A percentile compares a stretch with the other conserved stretches of the same genome.
phyloP scores from a whole-genome alignment of 2,888 invertebrate genomes.

The Protula sp. region DNA sequence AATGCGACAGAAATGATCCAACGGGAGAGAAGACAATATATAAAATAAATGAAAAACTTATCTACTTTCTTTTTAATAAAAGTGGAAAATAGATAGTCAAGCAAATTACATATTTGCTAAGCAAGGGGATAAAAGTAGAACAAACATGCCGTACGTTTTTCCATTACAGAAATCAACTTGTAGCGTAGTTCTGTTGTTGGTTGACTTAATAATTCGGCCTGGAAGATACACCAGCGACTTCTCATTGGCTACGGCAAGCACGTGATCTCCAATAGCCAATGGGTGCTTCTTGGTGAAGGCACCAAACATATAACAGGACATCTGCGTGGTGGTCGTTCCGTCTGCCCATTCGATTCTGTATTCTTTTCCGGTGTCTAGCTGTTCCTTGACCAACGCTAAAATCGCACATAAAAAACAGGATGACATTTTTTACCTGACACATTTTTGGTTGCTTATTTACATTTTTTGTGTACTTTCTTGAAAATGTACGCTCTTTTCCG shows the following conservation, averaged over 20 bases:
- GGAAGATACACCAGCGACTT: slow-evolving; percentile 31
- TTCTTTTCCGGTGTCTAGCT: slow-evolving; percentile 34
- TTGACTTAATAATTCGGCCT: slow-evolving; percentile 29
- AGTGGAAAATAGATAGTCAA: no score
- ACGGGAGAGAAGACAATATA: background rate
- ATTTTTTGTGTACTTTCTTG: no score
- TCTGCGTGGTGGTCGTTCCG: slow-evolving; percentile 33
- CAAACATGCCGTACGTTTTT: background rate
- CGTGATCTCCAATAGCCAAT: slow-evolving; percentile 28
- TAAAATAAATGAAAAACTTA: background rate
- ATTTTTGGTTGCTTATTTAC: no score
- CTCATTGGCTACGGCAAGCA: slow-evolving; percentile 31
- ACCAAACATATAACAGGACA: slow-evolving; percentile 41
- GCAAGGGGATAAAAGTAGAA: background rate
- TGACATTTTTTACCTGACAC: no score
- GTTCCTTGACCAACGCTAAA: slow-evolving; percentile 35
- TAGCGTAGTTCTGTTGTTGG: no score
- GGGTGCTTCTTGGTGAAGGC: slow-evolving; percentile 35
- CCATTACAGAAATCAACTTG: background rate
- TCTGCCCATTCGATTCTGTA: slow-evolving; percentile 42
- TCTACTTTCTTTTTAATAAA: background rate
- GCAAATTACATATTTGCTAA: no score
- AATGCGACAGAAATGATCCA: background rate
- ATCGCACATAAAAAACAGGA: no score
- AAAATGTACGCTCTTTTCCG: no score